Evolutionary conservation across 2,888 invertebrate genomes (phyloP).

Genomic region (Ormyrus labotus): DNA sequence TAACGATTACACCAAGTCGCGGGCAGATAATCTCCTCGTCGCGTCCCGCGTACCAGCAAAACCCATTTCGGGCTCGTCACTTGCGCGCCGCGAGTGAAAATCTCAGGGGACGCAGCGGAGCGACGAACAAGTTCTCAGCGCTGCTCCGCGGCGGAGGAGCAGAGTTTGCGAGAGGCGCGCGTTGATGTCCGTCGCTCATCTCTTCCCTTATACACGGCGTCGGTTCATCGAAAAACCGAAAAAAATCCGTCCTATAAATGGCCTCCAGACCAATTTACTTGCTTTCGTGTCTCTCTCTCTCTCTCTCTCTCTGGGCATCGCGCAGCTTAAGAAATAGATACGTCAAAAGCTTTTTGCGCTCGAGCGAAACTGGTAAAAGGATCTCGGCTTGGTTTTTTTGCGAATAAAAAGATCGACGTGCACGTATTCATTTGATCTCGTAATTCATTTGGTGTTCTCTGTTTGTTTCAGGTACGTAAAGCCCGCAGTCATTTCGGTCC

Average conservation of each 20-base stretch:
- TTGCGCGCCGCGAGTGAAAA: conserved; percentile 20
- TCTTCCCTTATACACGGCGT: conserved; percentile 31
- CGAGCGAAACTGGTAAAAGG: no score
- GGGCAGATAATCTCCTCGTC: not conserved
- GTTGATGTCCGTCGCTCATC: conserved; percentile 38
- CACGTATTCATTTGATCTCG: no score
- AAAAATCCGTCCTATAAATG: conserved; percentile 31
- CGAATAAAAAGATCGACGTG: no score
- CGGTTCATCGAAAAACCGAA: not conserved
- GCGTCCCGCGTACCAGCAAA: not conserved
- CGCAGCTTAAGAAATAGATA: conserved; percentile 21
- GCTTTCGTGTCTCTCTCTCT: conserved; percentile 5
- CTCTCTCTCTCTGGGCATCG: no score
- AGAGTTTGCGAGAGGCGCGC: not conserved
- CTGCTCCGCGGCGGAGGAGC: not conserved
- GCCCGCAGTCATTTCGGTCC: no score
- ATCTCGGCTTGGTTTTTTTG: no score
- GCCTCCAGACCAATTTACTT: conserved; percentile 33
- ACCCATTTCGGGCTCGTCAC: conserved; percentile 37
- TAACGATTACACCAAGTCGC: not conserved
- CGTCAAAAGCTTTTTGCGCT: conserved; percentile 5
- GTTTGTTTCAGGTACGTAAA: no score
- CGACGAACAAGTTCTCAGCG: conserved; percentile 38
- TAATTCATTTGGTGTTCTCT: no score
- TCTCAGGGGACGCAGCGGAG: conserved; percentile 25